phyloP scores from a whole-genome alignment of 2,888 invertebrate genomes.

The Drosophila histrio region DNA sequence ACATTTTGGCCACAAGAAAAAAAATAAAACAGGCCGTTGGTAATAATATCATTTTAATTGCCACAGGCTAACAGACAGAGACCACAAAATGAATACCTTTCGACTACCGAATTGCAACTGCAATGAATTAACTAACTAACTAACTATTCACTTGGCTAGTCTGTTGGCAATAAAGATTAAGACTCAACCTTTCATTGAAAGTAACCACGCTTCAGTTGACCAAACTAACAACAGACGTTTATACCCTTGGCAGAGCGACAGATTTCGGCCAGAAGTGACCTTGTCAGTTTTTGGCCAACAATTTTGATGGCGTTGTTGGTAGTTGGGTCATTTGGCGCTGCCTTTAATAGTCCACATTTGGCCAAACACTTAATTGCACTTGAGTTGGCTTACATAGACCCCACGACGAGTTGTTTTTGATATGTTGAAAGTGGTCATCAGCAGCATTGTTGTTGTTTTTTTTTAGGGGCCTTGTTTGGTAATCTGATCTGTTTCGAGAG shows the following conservation, averaged over 20 bases:
- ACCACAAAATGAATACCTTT: slow-evolving; percentile 3
- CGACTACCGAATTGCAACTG: slow-evolving; percentile 24
- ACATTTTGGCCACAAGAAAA: slow-evolving; percentile 40
- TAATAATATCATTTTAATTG: slow-evolving; percentile 78
- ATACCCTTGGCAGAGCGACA: background rate
- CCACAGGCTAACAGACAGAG: slow-evolving; percentile 34
- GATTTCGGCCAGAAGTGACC: slow-evolving; percentile 2
- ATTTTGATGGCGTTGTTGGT: background rate
- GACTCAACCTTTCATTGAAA: slow-evolving; percentile 24
- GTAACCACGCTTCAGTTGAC: slow-evolving; percentile 1
- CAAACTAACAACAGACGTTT: background rate
- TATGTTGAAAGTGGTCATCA: slow-evolving; percentile 56
- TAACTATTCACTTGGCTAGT: slow-evolving; percentile 1
- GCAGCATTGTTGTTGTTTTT: slow-evolving; percentile 3
- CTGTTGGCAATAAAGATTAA: slow-evolving; percentile 1
- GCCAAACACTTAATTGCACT: slow-evolving; percentile 63
- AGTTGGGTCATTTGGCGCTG: slow-evolving; percentile 39
- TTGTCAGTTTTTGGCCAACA: slow-evolving; percentile 13
- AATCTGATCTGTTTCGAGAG: slow-evolving; percentile 61
- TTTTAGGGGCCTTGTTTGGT: slow-evolving; percentile 43
- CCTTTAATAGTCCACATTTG: slow-evolving; percentile 50
- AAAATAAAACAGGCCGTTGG: slow-evolving; percentile 36
- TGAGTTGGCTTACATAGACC: slow-evolving; percentile 34
- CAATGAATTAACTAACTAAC: background rate
- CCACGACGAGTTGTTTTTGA: slow-evolving; percentile 4